Conservation (phyloP, 1,140 invertebrate species). For the Plodia interpunctella region DNA sequence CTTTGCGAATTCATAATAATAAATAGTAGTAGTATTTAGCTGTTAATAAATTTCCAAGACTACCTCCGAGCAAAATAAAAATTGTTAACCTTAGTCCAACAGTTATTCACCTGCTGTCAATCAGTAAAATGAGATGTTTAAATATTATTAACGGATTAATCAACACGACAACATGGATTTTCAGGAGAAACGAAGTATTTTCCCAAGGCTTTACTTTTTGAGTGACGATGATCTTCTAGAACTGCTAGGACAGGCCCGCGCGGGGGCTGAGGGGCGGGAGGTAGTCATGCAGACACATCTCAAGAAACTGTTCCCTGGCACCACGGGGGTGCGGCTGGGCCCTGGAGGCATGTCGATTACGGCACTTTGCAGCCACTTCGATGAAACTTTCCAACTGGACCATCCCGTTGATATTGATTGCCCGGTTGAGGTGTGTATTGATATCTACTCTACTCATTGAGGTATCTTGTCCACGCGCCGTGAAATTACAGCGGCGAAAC, state of each 20-base stretch:
- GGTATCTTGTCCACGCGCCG: too few relatives aligned
- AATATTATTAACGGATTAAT: background rate
- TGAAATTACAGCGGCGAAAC: too few relatives aligned
- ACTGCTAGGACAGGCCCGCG: constrained; percentile 88
- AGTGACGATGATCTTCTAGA: constrained; percentile 98
- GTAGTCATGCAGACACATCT: constrained; percentile 94
- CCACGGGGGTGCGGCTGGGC: constrained; percentile 57
- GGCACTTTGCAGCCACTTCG: constrained; percentile 83
- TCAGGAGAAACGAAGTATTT: constrained; percentile 94
- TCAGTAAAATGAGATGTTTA: constrained; percentile 4
- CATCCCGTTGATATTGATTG: constrained; percentile 86
- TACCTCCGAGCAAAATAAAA: too few relatives aligned
- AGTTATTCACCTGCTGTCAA: too few relatives aligned
- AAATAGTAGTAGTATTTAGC: too few relatives aligned
- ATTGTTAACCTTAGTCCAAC: too few relatives aligned
- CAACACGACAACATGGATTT: constrained; percentile 31
- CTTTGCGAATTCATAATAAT: too few relatives aligned
- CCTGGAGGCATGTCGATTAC: constrained; percentile 62
- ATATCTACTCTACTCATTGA: too few relatives aligned
- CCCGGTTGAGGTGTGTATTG: constrained; percentile 85
- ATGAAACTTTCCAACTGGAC: constrained; percentile 89
- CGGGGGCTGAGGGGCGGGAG: constrained; percentile 82
- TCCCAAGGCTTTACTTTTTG: constrained; percentile 97
- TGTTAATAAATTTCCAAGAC: too few relatives aligned
- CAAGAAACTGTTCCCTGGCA: constrained; percentile 96